Base-by-base conservation (phyloP, 2,797 vertebrate genomes). In the Triplophysa bombifrons region DNA sequence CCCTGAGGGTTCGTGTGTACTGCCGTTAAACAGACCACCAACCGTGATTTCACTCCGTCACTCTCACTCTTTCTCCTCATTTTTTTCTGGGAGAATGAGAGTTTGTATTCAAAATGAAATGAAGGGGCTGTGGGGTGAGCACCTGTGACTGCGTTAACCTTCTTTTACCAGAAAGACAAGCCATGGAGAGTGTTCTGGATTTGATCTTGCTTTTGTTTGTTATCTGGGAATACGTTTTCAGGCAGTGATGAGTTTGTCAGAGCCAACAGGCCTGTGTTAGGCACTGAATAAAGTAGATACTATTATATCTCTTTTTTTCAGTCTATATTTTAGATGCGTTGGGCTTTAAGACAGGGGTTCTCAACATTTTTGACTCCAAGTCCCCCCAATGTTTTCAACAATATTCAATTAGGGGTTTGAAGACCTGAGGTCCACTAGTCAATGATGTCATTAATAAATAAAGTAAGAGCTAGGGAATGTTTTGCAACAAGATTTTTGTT, bases 21-120 rank as follows among this genome's bases (percentile, higher is more conserved):
- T 38, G 58, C 56, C 65, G 64, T 73, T 74, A 72, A 78, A 22
- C 60, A 81, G 73, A 61, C 69, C 48, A 61, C 76, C 80, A 58
- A 61, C 30, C 48, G 16, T 67, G 16, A 50, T 46, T 30, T 64
- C 34, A 30, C 27, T 55, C 38, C 12, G 66, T 77, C 22, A 46
- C 44, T 76, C 53, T 44, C 48, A 77, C 44, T 63, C 55, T 82
- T 64, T 38, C 30, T 81, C 14, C 61, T 25, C 22, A 20, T 63
- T 27, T 46, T 17, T 16, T 55, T 50, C 41, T 25, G 70, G 73
- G 69, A 76, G 66, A 72, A 72, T 71, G 20, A 46, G 61, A 71
- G 48, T 25, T 22, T 58, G 13, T 70, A 44, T 65, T 70, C 16
- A 41, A 41, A 25, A 84, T 79, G 78, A 84, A 78, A 78, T 66